phyloP scores from a whole-genome alignment of 2,797 vertebrate genomes.

The Cirrhinus mrigala region DNA sequence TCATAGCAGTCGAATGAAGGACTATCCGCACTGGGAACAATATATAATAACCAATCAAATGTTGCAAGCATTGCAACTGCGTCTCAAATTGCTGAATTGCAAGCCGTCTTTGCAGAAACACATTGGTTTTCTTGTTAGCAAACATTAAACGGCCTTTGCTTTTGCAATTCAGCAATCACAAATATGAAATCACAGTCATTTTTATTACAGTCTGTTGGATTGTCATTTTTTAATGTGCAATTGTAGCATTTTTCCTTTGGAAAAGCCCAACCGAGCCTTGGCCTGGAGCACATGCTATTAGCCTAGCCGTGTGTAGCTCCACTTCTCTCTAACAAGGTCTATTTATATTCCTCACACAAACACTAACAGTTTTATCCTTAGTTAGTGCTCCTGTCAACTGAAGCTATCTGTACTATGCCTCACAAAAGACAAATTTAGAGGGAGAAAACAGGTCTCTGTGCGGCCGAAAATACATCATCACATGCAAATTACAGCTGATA shows the following conservation, averaged over 20 bases:
- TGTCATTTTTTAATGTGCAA: not conserved
- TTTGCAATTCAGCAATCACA: slow-evolving; percentile 16
- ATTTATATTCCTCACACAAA: slow-evolving; percentile 35
- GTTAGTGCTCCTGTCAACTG: slow-evolving; percentile 42
- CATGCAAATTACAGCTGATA: slow-evolving; percentile 56
- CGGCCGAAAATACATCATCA: slow-evolving; percentile 42
- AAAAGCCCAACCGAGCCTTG: not conserved
- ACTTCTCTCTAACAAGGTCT: slow-evolving; percentile 28
- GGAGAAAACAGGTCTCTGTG: slow-evolving; percentile 14
- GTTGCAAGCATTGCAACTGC: not conserved
- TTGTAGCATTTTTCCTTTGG: not conserved
- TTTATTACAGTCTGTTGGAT: slow-evolving; percentile 1
- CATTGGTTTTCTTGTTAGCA: slow-evolving; percentile 12
- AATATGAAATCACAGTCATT: slow-evolving; percentile 23
- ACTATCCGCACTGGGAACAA: not conserved
- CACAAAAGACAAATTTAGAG: slow-evolving; percentile 47
- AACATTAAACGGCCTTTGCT: slow-evolving; percentile 23
- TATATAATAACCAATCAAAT: slow-evolving; percentile 6
- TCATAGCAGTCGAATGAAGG: not conserved
- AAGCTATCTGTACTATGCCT: slow-evolving; percentile 46
- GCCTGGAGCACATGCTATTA: slow-evolving; percentile 17
- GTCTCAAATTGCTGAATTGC: slow-evolving; percentile 6
- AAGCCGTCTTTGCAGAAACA: slow-evolving; percentile 30
- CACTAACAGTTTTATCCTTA: slow-evolving; percentile 39
- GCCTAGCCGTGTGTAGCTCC: slow-evolving; percentile 15